phyloP scores from a whole-genome alignment of 2,797 vertebrate species.

The Coranthus polyacanthus region DNA sequence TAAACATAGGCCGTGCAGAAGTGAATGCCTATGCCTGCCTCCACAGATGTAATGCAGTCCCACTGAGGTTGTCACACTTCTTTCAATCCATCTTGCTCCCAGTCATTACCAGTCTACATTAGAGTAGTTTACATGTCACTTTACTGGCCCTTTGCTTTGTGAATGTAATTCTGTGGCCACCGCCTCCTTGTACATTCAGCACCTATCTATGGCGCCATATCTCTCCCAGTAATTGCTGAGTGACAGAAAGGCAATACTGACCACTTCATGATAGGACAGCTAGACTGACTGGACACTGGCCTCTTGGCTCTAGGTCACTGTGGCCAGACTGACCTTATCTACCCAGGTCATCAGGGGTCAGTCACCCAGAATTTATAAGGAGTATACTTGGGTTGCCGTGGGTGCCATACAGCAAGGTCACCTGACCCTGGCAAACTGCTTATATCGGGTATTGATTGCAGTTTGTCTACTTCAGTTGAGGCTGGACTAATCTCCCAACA shows the following conservation, averaged over 20 bases:
- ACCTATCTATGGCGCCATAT: conserved; percentile 82
- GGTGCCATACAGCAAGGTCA: conserved; percentile 72
- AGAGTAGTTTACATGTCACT: conserved; percentile 85
- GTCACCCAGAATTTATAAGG: conserved; percentile 85
- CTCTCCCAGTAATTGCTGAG: conserved; percentile 87
- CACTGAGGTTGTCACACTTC: conserved; percentile 55
- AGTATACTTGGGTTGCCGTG: conserved; percentile 70
- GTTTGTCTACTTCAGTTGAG: conserved; percentile 78
- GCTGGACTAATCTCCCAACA: conserved; percentile 73
- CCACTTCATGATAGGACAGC: conserved; percentile 93
- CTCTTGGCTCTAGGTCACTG: conserved; percentile 83
- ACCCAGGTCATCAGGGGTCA: conserved; percentile 89
- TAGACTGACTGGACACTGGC: conserved; percentile 86
- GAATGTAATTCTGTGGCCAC: conserved; percentile 78
- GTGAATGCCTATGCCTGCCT: conserved; percentile 33
- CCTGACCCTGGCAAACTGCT: conserved; percentile 72
- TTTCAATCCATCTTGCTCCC: conserved; percentile 76
- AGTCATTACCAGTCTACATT: conserved; percentile 83
- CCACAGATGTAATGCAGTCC: conserved; percentile 44
- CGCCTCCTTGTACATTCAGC: conserved; percentile 76
- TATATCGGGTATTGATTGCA: conserved; percentile 84
- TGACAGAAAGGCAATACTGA: conserved; percentile 98
- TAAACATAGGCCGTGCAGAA: conserved; percentile 14
- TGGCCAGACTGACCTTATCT: conserved; percentile 88
- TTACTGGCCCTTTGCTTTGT: conserved; percentile 75